A percentile compares a stretch with the other conserved stretches of the same genome.
Evolutionary conservation across 2,888 invertebrate species (phyloP).

Genomic region (Acrobasis repandana): DNA sequence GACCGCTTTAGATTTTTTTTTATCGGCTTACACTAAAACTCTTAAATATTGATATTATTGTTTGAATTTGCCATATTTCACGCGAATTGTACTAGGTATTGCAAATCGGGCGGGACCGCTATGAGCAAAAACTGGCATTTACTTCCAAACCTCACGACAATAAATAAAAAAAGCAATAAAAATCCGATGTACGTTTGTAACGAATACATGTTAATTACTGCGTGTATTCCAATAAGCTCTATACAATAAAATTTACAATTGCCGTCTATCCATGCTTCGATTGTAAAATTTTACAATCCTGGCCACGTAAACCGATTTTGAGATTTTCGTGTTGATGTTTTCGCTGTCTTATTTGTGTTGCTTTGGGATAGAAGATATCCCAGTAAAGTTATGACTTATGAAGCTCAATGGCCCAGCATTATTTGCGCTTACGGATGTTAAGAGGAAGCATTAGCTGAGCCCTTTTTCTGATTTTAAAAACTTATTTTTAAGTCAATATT

Average conservation of each 20-base stretch:
- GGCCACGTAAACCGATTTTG: constrained; percentile 24
- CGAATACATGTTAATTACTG: constrained; percentile 49
- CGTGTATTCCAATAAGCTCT: constrained; percentile 32
- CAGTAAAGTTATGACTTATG: too few species aligned
- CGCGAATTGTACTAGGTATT: constrained; percentile 16
- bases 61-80: neutral
- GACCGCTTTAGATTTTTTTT: too few species aligned
- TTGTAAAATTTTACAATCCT: constrained; percentile 60
- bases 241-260: constrained; percentile 44
- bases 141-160: constrained; percentile 12
- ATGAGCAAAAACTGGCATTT: constrained; percentile 17
- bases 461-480: too few species aligned
- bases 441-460: too few species aligned
- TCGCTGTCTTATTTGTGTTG: neutral
- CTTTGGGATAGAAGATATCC: neutral
- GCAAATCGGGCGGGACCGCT: neutral
- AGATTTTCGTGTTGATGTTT: neutral
- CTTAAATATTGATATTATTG: too few species aligned
- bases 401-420: neutral
- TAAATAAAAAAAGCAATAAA: constrained; percentile 25
- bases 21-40: too few species aligned
- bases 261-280: constrained; percentile 35
- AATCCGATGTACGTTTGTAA: constrained; percentile 37
- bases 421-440: too few species aligned
- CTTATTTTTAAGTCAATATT: too few species aligned